These are phyloP conservation scores for Volucella inflata DNA, from an alignment of 2,888 invertebrate species.

Conservation along the genomic window DNA sequence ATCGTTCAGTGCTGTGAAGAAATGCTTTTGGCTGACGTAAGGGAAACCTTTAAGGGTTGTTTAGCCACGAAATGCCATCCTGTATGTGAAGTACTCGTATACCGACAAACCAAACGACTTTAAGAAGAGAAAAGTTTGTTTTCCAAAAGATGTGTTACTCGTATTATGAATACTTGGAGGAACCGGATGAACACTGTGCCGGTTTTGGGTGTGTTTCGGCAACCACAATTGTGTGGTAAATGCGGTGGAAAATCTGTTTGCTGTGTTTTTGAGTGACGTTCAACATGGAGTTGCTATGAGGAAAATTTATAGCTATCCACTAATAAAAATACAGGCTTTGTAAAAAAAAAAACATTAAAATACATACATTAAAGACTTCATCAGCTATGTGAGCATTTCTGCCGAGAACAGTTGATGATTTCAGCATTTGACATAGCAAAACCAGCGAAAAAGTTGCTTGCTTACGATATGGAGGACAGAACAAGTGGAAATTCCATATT, in stretches of 20 bases:
- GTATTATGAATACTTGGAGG: neutral
- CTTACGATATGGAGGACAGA: too few species aligned
- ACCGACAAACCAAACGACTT: constrained; percentile 30
- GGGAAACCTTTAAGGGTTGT: neutral
- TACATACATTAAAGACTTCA: too few species aligned
- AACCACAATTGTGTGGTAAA: constrained; percentile 54
- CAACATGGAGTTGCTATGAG: neutral
- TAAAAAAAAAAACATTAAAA: too few species aligned
- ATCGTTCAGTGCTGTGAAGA: constrained; percentile 26
- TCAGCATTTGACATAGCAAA: too few species aligned
- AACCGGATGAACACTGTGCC: neutral
- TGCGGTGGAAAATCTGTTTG: constrained; percentile 59
- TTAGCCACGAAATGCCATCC: constrained; percentile 36
- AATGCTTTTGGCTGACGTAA: neutral
- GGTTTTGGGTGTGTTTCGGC: constrained; percentile 12
- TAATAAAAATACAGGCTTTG: constrained; percentile 19
- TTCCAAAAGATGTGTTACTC: constrained; percentile 17
- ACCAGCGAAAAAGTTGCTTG: too few species aligned
- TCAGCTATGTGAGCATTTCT: too few species aligned
- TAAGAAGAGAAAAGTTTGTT: constrained; percentile 25
- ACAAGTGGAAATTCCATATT: too few species aligned
- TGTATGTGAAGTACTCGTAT: neutral
- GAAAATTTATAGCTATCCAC: neutral
- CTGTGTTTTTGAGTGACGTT: constrained; percentile 12
- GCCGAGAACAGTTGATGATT: too few species aligned